Base-by-base conservation (phyloP, 2,888 invertebrate species). In the Morpho achilles region DNA sequence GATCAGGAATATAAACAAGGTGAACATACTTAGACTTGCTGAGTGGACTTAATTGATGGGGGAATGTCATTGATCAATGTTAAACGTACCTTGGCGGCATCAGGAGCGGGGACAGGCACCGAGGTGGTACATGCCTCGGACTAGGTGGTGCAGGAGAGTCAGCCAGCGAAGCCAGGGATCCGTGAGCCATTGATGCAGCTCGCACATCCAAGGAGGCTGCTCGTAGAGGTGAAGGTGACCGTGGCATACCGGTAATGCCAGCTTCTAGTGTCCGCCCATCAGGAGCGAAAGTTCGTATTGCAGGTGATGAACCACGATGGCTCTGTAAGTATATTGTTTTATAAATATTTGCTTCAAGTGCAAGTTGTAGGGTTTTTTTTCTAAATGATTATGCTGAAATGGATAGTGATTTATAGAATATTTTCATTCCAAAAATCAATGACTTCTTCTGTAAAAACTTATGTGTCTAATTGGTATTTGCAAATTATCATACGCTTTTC, bases 221-320 rank as follows among this genome's bases (percentile, higher is more conserved):
- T 43, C 96, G 92, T 59, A 95, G 93, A 5, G 96, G 96, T 23
- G 96, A 96, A 0, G 96, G 96, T 0, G 96, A 95, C 56, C 96
- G 84, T 0, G 92, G 91, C 87, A 94, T 40, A 87, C 94, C 67
- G 87, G 94, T 73, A 87, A 82, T 68, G 61, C 88, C 84, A 56
- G 87, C 92, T 63, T 91, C 91, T 1, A 91, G 75, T 2, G 94
- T 93, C 16, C 95, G 93, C 0, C 96, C 96, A 74, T 96, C 96
- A 0, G 96, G 96, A 22, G 95, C 96, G 71, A 95, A 96, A 0
- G 96, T 95, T 65, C 96, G 93, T 67, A 96, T 96, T 67, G 96
- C 96, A 0, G 96, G 96, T 0, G 96, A 96, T 0, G 96, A 95
- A 7, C 95, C 96, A 46, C 96, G 94, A 74, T 95, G 95, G 67